These are phyloP conservation scores for Sandelia bainsii DNA, from an alignment of 2,797 vertebrate species.

Conservation along the genomic window DNA sequence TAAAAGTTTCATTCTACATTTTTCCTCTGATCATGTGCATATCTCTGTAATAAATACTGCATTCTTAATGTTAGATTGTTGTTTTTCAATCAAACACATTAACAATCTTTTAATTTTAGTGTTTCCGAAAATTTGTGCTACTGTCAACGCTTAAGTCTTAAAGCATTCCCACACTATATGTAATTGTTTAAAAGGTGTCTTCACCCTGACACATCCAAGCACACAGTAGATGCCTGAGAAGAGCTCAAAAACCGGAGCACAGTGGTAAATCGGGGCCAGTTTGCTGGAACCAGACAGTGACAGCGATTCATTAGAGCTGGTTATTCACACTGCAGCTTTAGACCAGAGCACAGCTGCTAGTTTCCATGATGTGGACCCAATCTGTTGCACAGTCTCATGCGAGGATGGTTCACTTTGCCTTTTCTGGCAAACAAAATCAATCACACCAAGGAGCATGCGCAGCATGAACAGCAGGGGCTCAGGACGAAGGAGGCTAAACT, in stretches of 20 bases:
- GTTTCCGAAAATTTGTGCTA: too few relatives aligned
- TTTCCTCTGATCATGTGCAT: too few relatives aligned
- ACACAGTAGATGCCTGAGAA: constrained; percentile 3
- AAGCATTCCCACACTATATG: too few relatives aligned
- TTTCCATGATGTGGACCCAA: constrained; percentile 45
- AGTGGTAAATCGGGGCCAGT: constrained; percentile 36
- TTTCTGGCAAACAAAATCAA: constrained; percentile 60
- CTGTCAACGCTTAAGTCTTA: too few relatives aligned
- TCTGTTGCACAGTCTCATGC: constrained; percentile 46
- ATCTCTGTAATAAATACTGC: too few relatives aligned
- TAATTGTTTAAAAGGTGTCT: not conserved
- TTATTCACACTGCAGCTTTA: constrained; percentile 64
- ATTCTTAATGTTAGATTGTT: too few relatives aligned
- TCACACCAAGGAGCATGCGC: constrained; percentile 47
- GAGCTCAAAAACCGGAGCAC: constrained; percentile 31
- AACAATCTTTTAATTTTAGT: not conserved
- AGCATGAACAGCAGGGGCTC: constrained; percentile 54
- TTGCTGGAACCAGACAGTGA: constrained; percentile 60
- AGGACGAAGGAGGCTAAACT: constrained; percentile 47
- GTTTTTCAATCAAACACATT: not conserved
- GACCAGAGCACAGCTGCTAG: constrained; percentile 63
- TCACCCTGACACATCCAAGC: constrained; percentile 6
- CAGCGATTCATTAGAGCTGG: constrained; percentile 60
- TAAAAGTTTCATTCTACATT: too few relatives aligned
- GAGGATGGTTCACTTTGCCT: constrained; percentile 51